phyloP scores from a whole-genome alignment of 35 echinoderm and acorn worm genomes.

The Hemicentrotus pulcherrimus region DNA sequence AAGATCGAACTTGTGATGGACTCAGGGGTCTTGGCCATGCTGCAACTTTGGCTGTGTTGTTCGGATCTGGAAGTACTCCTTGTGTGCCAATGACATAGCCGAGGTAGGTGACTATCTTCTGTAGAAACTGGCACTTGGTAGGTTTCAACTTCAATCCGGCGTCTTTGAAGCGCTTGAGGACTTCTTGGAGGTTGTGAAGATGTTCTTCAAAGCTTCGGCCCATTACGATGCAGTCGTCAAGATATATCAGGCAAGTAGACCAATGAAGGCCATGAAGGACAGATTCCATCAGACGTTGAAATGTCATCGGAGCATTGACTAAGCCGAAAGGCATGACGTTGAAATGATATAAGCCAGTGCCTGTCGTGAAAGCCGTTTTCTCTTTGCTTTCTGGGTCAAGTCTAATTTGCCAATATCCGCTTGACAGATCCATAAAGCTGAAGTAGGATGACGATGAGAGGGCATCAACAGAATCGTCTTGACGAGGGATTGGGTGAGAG shows the following conservation, averaged over 20 bases:
- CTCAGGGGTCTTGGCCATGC: conserved; percentile 33
- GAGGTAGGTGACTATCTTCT: conserved; percentile 52
- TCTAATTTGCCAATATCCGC: conserved; percentile 60
- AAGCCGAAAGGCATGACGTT: conserved; percentile 76
- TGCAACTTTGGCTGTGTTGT: conserved; percentile 14
- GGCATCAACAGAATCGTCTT: conserved; percentile 54
- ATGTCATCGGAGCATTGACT: conserved; percentile 69
- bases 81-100: conserved; percentile 41
- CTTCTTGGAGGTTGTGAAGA: conserved; percentile 31
- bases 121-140: conserved; percentile 59
- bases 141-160: conserved; percentile 67
- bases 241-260: conserved; percentile 60
- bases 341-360: conserved; percentile 68
- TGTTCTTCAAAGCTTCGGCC: conserved; percentile 70
- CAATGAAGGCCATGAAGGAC: conserved; percentile 74
- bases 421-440: conserved; percentile 53
- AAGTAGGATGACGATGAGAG: conserved; percentile 44
- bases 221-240: conserved; percentile 65
- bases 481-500: conserved; percentile 59
- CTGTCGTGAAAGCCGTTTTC: conserved; percentile 75
- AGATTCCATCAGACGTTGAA: conserved; percentile 69
- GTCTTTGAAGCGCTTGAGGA: conserved; percentile 40
- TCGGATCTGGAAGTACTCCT: conserved; percentile 49
- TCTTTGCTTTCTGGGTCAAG: conserved; percentile 46
- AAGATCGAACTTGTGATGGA: conserved; percentile 28